Conservation (phyloP, 2,888 invertebrate genomes). For the Patella depressa region DNA sequence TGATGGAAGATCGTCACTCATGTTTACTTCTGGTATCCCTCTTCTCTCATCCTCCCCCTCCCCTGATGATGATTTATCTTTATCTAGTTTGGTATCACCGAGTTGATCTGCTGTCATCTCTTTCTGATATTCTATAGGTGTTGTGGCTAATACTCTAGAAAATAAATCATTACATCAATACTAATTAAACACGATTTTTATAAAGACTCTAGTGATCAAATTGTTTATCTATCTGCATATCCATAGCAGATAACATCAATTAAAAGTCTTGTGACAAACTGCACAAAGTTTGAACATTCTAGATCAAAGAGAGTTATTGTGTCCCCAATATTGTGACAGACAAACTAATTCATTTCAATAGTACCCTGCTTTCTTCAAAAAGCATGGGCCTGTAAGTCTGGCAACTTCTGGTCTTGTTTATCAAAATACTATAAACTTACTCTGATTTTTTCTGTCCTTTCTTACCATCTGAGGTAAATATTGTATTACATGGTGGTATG, state of each 20-base stretch:
- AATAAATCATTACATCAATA: not conserved
- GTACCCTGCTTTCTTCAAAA: no score
- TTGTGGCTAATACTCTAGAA: constrained; percentile 33
- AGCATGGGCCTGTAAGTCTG: no score
- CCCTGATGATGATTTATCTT: constrained; percentile 3
- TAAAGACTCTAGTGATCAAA: no score
- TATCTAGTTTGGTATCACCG: not conserved
- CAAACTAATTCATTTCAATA: no score
- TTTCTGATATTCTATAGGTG: constrained; percentile 47
- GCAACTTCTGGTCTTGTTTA: no score
- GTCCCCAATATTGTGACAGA: no score
- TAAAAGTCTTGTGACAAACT: no score
- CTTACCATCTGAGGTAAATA: constrained; percentile 25
- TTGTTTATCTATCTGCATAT: no score
- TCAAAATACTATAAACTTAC: constrained; percentile 19
- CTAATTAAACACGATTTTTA: no score
- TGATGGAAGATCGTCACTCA: constrained; percentile 4
- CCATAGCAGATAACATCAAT: no score
- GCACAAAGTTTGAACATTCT: no score
- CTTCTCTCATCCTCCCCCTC: constrained; percentile 7
- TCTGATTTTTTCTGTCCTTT: constrained; percentile 42
- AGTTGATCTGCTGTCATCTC: constrained; percentile 40
- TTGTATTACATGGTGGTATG: not conserved
- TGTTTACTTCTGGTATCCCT: not conserved
- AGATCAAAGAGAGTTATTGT: no score